phyloP scores from a whole-genome alignment of 2,888 invertebrate genomes.

The Tachystola acroxantha region DNA sequence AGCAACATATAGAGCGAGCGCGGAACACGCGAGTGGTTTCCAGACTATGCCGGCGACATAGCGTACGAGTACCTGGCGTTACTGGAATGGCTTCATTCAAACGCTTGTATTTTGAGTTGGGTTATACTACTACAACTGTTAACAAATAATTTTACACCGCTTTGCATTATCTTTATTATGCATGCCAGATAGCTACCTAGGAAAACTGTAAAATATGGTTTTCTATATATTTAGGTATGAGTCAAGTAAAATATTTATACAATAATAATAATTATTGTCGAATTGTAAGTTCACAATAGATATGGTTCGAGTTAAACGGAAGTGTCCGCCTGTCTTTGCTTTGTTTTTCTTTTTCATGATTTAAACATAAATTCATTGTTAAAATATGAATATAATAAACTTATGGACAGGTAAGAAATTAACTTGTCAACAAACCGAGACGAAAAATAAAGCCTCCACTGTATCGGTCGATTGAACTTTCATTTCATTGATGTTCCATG shows the following conservation, averaged over 20 bases:
- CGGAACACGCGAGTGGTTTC: constrained; percentile 59
- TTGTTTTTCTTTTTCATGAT: constrained; percentile 13
- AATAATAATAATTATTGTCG: not conserved
- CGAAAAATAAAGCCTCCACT: not conserved
- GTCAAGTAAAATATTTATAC: no score
- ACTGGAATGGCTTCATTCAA: constrained; percentile 73
- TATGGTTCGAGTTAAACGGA: not conserved
- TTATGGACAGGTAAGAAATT: not conserved
- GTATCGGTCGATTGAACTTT: not conserved
- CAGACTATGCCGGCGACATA: constrained; percentile 47
- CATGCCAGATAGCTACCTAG: constrained; percentile 69
- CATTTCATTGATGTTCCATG: constrained; percentile 2
- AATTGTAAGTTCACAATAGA: not conserved
- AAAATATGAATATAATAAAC: not conserved
- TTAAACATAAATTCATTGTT: not conserved
- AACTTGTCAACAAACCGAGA: not conserved
- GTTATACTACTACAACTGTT: constrained; percentile 28
- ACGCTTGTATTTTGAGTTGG: constrained; percentile 68
- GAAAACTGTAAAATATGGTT: constrained; percentile 53
- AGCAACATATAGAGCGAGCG: constrained; percentile 56
- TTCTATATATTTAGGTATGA: constrained; percentile 12
- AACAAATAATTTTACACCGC: constrained; percentile 61
- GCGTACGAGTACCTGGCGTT: constrained; percentile 48
- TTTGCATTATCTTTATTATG: constrained; percentile 73
- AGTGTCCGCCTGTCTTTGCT: constrained; percentile 31